Conservation (phyloP, 2,797 vertebrate genomes). For the Hypotaenidia okinawae region DNA sequence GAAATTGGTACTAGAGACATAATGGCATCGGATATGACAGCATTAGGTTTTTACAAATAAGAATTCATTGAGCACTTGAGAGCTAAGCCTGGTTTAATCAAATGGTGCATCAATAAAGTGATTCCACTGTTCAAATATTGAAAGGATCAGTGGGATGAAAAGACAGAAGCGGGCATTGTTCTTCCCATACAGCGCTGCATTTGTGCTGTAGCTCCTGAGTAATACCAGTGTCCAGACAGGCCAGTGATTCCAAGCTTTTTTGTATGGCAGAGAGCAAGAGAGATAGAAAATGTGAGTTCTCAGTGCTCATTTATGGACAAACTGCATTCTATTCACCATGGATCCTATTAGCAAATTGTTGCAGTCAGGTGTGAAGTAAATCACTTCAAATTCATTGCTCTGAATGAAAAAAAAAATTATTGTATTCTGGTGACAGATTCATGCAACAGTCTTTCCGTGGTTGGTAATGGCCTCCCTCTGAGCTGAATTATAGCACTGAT, state of each 20-base stretch:
- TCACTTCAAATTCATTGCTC: not conserved
- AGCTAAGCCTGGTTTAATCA: constrained; percentile 54
- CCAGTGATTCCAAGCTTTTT: not conserved
- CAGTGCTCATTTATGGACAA: not conserved
- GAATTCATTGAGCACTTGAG: constrained; percentile 28
- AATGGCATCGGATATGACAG: not conserved
- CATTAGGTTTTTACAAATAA: constrained; percentile 26
- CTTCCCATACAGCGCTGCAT: not conserved
- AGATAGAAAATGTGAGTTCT: not conserved
- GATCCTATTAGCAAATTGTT: not conserved
- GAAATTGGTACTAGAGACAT: not conserved
- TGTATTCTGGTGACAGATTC: not conserved
- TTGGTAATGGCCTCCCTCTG: not conserved
- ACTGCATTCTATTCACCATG: not conserved
- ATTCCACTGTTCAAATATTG: constrained; percentile 44
- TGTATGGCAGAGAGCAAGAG: not conserved
- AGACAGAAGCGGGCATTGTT: constrained; percentile 25
- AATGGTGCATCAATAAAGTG: constrained; percentile 22
- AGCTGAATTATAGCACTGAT: not conserved
- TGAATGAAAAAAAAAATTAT: not conserved
- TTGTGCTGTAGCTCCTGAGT: not conserved
- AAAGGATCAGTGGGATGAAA: constrained; percentile 12
- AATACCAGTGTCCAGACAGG: not conserved
- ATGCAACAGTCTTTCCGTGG: not conserved
- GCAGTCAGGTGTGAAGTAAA: not conserved